These are phyloP conservation scores for Protonemura montana DNA, from an alignment of 2,888 invertebrate species.

Conservation along the genomic window DNA sequence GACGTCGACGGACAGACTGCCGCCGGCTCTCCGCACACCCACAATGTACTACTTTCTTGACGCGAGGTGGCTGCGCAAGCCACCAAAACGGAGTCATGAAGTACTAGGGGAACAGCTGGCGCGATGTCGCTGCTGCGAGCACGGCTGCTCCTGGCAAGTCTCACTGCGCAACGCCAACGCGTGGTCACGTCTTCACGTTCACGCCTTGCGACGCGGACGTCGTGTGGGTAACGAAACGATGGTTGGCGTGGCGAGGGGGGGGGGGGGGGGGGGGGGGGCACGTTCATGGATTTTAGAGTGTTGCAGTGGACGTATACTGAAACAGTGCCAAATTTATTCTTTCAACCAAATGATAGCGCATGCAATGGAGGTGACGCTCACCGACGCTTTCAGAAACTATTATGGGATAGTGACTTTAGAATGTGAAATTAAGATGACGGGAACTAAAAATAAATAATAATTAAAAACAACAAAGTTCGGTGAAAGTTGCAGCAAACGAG, in stretches of 20 bases:
- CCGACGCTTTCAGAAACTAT: no score
- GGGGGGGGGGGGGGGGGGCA: neutral
- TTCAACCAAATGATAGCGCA: no score
- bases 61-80: conserved; percentile 49
- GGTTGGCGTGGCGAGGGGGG: neutral
- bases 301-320: no score
- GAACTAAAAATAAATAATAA: no score
- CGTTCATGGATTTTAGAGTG: no score
- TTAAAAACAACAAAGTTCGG: no score
- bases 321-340: no score
- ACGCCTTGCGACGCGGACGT: neutral
- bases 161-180: neutral
- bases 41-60: conserved; percentile 36
- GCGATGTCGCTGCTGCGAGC: neutral
- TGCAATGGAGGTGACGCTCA: no score
- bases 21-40: neutral
- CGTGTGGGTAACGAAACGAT: no score
- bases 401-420: no score
- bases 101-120: conserved; percentile 42
- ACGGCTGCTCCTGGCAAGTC: neutral
- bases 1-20: neutral
- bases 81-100: conserved; percentile 48
- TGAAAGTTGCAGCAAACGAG: no score
- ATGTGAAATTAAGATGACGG: no score
- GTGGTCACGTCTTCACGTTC: neutral